Base-by-base conservation (phyloP, 2,888 invertebrate species). In the Tipula confusa region DNA sequence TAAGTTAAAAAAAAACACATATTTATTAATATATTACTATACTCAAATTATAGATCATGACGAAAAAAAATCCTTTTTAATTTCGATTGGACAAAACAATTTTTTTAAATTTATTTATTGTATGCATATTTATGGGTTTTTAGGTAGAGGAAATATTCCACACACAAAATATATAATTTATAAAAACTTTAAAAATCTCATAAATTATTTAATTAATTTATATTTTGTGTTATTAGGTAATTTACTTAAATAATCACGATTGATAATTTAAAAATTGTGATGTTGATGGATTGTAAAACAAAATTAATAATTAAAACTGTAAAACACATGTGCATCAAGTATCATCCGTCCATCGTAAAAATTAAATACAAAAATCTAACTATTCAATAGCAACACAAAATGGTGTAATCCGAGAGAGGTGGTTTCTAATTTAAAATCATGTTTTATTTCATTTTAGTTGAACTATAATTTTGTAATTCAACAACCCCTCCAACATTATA, bases 331-430 rank as follows among this genome's bases (percentile, higher is more conserved):
- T 43, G 24, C 64, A 24, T 24, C 24, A 64, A 64, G 24, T 64
- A 64, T n/a, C n/a, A n/a, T 64, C 64, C 64, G 64, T 64, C 64
- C 64, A 64, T 64, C 64, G 6, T 64, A 64, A 64, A 64, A 64
- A 24, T 64, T 24, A 9, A n/a, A n/a, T n/a, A n/a, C n/a, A n/a
- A 43, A 43, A 43, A 43, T 11, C 36, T 36, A 43, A n/a, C 2
- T 3, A 43, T n/a, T n/a, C 43, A 7, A 38, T n/a, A n/a, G n/a
- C n/a, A 64, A 64, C 64, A 64, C 64, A 64, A 43, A 43, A n/a
- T 43, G 64, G 7, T n/a, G n/a, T n/a, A n/a, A n/a, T n/a, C n/a
- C n/a, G n/a, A 64, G 18, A 48, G 64, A 64, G 24, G 64, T 64
- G 64, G 11, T 64, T 64, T 9, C 13, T 24, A 4, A 64, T 64